phyloP scores from a whole-genome alignment of 2,888 invertebrate genomes.

The Hirtodrosophila trivittata region DNA sequence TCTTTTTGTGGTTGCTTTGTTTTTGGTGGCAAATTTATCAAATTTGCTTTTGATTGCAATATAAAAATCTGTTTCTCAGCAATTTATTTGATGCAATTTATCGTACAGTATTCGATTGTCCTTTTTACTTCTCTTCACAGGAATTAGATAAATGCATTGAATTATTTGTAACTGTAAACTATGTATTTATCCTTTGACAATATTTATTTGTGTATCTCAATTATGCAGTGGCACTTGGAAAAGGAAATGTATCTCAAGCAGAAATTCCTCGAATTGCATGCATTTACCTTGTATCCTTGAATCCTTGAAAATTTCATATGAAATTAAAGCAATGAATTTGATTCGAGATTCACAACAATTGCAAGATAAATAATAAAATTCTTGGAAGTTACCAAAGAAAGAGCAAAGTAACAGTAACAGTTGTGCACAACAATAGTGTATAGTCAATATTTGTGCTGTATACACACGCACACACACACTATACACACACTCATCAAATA shows the following conservation, averaged over 20 bases:
- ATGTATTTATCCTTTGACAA: neutral
- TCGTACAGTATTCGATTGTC: too few species aligned
- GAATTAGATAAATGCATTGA: constrained; percentile 14
- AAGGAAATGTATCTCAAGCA: too few species aligned
- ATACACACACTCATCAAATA: constrained; percentile 11
- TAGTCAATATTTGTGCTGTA: constrained; percentile 21
- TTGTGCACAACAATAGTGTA: neutral
- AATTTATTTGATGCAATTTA: constrained; percentile 35
- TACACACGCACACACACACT: neutral
- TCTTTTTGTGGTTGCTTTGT: constrained; percentile 2
- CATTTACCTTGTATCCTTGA: too few species aligned
- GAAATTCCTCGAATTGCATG: too few species aligned
- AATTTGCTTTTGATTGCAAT: constrained; percentile 33
- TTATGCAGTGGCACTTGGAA: too few species aligned
- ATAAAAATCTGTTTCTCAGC: constrained; percentile 28
- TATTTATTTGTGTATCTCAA: neutral
- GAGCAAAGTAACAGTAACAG: too few species aligned
- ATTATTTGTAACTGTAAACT: neutral
- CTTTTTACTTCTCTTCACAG: neutral
- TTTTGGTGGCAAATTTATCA: constrained; percentile 9
- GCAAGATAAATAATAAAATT: too few species aligned
- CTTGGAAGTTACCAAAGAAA: too few species aligned
- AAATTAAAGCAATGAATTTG: too few species aligned
- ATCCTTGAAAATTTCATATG: too few species aligned
- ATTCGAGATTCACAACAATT: too few species aligned